Percentiles rank a stretch among this genome's conserved stretches.
phyloP scores from a whole-genome alignment of 2,888 invertebrate genomes.

The Sesamia inferens region DNA sequence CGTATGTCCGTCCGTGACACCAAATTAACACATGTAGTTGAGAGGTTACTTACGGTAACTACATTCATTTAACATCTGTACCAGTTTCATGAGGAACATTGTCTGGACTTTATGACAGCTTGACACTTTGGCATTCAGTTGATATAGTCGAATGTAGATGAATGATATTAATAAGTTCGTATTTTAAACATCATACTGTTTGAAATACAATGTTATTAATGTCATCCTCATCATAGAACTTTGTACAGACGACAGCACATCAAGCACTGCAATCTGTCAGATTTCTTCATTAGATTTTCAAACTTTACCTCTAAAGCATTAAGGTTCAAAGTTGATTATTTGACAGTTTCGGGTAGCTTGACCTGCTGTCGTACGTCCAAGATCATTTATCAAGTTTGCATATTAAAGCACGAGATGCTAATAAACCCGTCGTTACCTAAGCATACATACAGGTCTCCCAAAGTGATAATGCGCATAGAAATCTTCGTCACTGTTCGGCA shows the following conservation, averaged over 20 bases:
- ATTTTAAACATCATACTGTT: neutral
- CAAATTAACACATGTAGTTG: constrained; percentile 54
- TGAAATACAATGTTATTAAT: constrained; percentile 9
- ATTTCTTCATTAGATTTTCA: too few relatives aligned
- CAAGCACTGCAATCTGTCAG: too few relatives aligned
- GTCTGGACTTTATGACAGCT: constrained; percentile 9
- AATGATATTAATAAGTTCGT: too few relatives aligned
- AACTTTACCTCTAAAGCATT: too few relatives aligned
- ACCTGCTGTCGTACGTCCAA: too few relatives aligned
- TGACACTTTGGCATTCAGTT: constrained; percentile 9
- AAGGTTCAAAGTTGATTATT: too few relatives aligned
- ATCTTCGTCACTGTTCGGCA: too few relatives aligned
- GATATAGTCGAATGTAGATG: constrained; percentile 29
- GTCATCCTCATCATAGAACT: neutral
- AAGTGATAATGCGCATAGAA: too few relatives aligned
- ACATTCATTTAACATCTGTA: constrained; percentile 38
- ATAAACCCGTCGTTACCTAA: constrained; percentile 10
- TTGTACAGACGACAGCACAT: too few relatives aligned
- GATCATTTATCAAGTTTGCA: too few relatives aligned
- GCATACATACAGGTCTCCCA: too few relatives aligned
- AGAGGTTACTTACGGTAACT: constrained; percentile 40
- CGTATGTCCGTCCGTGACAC: constrained; percentile 64
- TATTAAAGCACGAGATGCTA: neutral
- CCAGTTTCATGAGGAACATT: constrained; percentile 34
- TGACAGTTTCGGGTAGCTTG: too few relatives aligned